A percentile compares a stretch with the other conserved stretches of the same genome.
Conservation (phyloP, 2,797 vertebrate species). For the Sparidentex hasta region DNA sequence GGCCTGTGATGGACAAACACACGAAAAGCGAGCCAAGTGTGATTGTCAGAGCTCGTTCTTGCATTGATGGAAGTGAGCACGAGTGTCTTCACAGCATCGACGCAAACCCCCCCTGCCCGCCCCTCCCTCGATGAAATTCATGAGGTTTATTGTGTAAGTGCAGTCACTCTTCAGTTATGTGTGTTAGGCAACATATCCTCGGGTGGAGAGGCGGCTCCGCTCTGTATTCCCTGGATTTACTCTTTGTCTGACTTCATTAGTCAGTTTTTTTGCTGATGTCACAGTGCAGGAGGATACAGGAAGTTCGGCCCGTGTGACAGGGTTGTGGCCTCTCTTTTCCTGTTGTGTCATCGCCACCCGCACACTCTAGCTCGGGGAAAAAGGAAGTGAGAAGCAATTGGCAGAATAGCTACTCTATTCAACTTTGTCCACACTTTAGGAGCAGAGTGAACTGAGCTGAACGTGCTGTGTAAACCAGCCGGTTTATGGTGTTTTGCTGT, state of each 20-base stretch:
- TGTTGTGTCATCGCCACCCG: conserved; percentile 64
- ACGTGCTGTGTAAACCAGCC: neutral
- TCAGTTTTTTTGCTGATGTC: conserved; percentile 63
- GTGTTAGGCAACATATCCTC: conserved; percentile 11
- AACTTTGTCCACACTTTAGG: conserved; percentile 27
- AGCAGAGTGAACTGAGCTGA: conserved; percentile 1
- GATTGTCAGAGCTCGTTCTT: conserved; percentile 3
- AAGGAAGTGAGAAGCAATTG: conserved; percentile 66
- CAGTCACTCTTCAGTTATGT: conserved; percentile 11
- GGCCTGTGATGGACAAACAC: conserved; percentile 3
- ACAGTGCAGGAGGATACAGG: conserved; percentile 57
- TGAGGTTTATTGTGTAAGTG: conserved; percentile 26
- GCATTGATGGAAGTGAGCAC: conserved; percentile 15
- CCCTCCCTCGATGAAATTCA: conserved; percentile 26
- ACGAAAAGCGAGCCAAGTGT: conserved; percentile 16
- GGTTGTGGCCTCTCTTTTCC: conserved; percentile 61
- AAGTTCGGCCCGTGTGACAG: conserved; percentile 62
- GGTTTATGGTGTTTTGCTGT: conserved; percentile 1
- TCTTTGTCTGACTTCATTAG: conserved; percentile 12
- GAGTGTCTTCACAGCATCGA: conserved; percentile 6
- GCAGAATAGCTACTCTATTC: conserved; percentile 25
- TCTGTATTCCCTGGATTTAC: conserved; percentile 17
- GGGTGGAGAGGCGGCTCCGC: conserved; percentile 27
- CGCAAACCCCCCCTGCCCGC: neutral
- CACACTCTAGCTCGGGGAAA: conserved; percentile 46